phyloP scores from a whole-genome alignment of 2,888 invertebrate species.

The Eupithecia centaureata region DNA sequence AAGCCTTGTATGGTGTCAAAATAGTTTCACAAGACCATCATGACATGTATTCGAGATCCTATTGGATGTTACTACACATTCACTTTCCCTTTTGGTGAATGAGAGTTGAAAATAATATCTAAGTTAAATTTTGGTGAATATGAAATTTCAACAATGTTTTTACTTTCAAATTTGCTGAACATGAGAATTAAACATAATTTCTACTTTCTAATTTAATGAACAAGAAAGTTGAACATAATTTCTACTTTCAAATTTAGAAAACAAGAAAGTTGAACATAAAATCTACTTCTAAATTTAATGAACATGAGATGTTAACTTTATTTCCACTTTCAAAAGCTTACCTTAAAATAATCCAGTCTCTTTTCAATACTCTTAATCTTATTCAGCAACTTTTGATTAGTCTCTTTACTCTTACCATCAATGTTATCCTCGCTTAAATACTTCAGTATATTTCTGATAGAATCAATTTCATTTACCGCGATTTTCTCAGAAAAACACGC shows the following conservation, averaged over 20 bases:
- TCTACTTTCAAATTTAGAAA: no score
- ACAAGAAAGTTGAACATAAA: no score
- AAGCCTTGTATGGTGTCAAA: not conserved
- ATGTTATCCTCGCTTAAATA: conserved; percentile 64
- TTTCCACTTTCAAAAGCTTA: conserved; percentile 40
- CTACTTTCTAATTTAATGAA: no score
- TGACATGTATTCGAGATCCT: not conserved
- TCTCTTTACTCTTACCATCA: conserved; percentile 51
- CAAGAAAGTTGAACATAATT: no score
- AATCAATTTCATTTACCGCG: conserved; percentile 67
- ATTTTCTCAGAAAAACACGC: conserved; percentile 72
- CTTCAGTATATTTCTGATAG: conserved; percentile 65
- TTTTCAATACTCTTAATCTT: conserved; percentile 51
- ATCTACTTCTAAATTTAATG: no score
- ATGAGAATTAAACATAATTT: no score
- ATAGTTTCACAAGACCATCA: not conserved
- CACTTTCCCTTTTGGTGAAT: not conserved
- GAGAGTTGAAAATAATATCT: no score
- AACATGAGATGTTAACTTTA: no score
- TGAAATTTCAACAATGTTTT: no score
- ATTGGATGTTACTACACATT: not conserved
- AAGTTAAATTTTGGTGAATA: no score
- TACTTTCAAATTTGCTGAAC: no score
- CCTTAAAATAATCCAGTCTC: conserved; percentile 69
- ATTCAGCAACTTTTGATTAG: conserved; percentile 44